Conservation (phyloP, 2,797 vertebrate genomes). For the Smutsia temminckii region DNA sequence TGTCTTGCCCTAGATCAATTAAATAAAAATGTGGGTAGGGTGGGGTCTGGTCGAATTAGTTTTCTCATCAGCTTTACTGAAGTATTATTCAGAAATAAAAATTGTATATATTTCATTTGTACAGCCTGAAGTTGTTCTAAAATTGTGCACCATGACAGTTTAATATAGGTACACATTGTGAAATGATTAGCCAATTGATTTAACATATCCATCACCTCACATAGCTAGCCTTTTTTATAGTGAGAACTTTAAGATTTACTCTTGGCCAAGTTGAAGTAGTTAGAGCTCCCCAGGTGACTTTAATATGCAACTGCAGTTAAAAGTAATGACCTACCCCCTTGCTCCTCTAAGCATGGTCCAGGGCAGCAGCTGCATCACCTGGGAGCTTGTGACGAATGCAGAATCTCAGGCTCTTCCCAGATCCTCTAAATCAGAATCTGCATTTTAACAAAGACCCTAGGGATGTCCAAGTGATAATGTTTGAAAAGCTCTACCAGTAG, state of each 20-base stretch:
- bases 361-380: not conserved
- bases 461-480: not conserved
- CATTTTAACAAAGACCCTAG: slow-evolving; percentile 31
- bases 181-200: not conserved
- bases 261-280: not conserved
- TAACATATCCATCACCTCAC: not conserved
- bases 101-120: not conserved
- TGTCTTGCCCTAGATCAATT: not conserved
- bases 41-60: not conserved
- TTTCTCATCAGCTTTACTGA: not conserved
- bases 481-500: not conserved
- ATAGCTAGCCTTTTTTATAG: not conserved
- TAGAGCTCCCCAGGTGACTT: slow-evolving; percentile 17
- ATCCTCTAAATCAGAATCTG: slow-evolving; percentile 5
- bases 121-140: not conserved
- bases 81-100: not conserved
- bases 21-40: not conserved
- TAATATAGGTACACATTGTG: not conserved
- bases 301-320: not conserved
- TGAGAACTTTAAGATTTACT: not conserved
- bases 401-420: not conserved
- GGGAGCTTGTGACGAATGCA: slow-evolving; percentile 22
- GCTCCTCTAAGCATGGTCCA: not conserved
- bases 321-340: not conserved
- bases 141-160: not conserved